A percentile compares a stretch with the other conserved stretches of the same genome.
Evolutionary conservation across 2,888 invertebrate genomes (phyloP).

Genomic region (Amiota minor): DNA sequence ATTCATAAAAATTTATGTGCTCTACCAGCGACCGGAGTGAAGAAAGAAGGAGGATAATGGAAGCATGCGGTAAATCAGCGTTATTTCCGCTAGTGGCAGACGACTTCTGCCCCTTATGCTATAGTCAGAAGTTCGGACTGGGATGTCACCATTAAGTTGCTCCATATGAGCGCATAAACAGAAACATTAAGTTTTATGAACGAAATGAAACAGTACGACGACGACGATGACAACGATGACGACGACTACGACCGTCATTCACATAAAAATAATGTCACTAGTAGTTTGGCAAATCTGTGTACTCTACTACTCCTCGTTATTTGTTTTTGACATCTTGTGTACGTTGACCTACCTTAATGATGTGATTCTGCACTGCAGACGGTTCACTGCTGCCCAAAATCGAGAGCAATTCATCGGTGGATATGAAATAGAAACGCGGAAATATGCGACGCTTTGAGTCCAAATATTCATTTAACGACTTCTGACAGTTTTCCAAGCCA

Average conservation of each 20-base stretch:
- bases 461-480: slow-evolving; percentile 91
- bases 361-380: slow-evolving; percentile 90
- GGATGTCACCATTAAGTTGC: slow-evolving; percentile 9
- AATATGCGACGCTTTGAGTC: slow-evolving; percentile 90
- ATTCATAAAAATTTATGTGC: slow-evolving; percentile 62
- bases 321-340: slow-evolving; percentile 49
- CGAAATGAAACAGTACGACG: slow-evolving; percentile 36
- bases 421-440: slow-evolving; percentile 94
- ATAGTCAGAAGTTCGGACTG: too few relatives aligned
- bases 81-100: slow-evolving; percentile 56
- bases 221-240: too few relatives aligned
- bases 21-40: slow-evolving; percentile 14
- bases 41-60: background rate
- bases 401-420: slow-evolving; percentile 91
- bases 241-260: slow-evolving; percentile 31
- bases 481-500: slow-evolving; percentile 91
- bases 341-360: slow-evolving; percentile 82
- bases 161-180: slow-evolving; percentile 64
- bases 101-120: slow-evolving; percentile 1
- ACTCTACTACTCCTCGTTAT: background rate
- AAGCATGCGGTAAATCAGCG: slow-evolving; percentile 49
- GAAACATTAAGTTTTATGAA: slow-evolving; percentile 68
- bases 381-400: slow-evolving; percentile 91
- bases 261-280: slow-evolving; percentile 65
- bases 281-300: slow-evolving; percentile 65